A percentile compares a stretch with the other conserved stretches of the same genome.
These are phyloP conservation scores for Scomber colias DNA, from an alignment of 2,113 vertebrate species.

Conservation along the genomic window DNA sequence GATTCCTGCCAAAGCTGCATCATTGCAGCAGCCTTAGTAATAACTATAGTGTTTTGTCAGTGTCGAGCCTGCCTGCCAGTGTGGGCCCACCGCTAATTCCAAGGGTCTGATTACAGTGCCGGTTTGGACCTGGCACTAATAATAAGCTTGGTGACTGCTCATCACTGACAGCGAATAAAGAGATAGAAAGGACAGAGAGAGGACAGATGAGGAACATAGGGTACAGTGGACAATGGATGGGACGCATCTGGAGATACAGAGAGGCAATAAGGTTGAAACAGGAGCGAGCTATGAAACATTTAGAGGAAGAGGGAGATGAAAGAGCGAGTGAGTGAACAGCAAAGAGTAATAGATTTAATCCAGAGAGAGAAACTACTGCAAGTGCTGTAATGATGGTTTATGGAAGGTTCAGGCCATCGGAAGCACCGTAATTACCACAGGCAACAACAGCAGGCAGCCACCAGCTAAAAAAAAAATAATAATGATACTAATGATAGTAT, in stretches of 20 bases:
- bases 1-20: slow-evolving; percentile 63
- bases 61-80: slow-evolving; percentile 46
- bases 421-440: slow-evolving; percentile 57
- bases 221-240: slow-evolving; percentile 19
- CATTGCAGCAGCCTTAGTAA: slow-evolving; percentile 62
- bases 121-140: slow-evolving; percentile 67
- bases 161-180: slow-evolving; percentile 50
- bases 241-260: slow-evolving; percentile 22
- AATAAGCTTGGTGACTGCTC: slow-evolving; percentile 62
- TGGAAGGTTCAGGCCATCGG: slow-evolving; percentile 43
- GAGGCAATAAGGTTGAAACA: slow-evolving; percentile 30
- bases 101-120: slow-evolving; percentile 69
- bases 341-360: slow-evolving; percentile 14
- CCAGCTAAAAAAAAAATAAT: slow-evolving; percentile 15
- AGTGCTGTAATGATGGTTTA: slow-evolving; percentile 54
- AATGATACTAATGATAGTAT: slow-evolving; percentile 56
- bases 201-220: slow-evolving; percentile 27
- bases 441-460: slow-evolving; percentile 48
- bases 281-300: slow-evolving; percentile 54
- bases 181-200: slow-evolving; percentile 32
- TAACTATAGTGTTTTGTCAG: slow-evolving; percentile 69
- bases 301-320: slow-evolving; percentile 14
- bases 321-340: slow-evolving; percentile 23
- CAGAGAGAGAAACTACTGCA: slow-evolving; percentile 19
- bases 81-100: slow-evolving; percentile 67